Conservation (phyloP, 1,140 invertebrate species). For the Doryteuthis pealeii region DNA sequence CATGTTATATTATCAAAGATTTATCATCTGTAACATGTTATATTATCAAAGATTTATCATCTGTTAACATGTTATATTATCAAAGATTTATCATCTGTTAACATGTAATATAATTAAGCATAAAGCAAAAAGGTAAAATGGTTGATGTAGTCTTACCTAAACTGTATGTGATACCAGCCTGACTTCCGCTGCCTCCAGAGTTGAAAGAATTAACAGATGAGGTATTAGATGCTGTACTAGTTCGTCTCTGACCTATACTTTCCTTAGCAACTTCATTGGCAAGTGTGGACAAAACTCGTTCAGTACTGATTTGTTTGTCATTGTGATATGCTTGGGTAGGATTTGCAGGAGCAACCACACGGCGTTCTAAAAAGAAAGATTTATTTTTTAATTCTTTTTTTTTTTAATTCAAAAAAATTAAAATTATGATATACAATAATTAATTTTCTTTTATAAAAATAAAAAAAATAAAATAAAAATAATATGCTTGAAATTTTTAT, state of each 20-base stretch:
- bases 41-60: too few relatives aligned
- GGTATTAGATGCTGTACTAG: slow-evolving; percentile 48
- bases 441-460: neutral
- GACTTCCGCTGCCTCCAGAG: slow-evolving; percentile 27
- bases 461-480: neutral
- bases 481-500: too few relatives aligned
- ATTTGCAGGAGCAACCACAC: slow-evolving; percentile 32
- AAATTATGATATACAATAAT: neutral
- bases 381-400: neutral
- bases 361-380: slow-evolving; percentile 50
- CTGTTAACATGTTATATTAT: too few relatives aligned
- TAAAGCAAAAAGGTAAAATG: too few relatives aligned
- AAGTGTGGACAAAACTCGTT: slow-evolving; percentile 67
- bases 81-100: too few relatives aligned
- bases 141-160: slow-evolving; percentile 43
- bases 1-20: too few relatives aligned
- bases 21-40: too few relatives aligned
- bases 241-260: slow-evolving; percentile 40
- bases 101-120: too few relatives aligned
- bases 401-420: neutral
- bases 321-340: slow-evolving; percentile 39
- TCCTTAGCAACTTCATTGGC: slow-evolving; percentile 56
- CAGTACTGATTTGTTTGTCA: slow-evolving; percentile 59
- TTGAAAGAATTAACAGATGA: slow-evolving; percentile 49
- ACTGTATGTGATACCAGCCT: slow-evolving; percentile 39